A percentile compares a stretch with the other conserved stretches of the same genome.
Evolutionary conservation across 2,888 invertebrate genomes (phyloP).

Genomic region (Microctonus brassicae): DNA sequence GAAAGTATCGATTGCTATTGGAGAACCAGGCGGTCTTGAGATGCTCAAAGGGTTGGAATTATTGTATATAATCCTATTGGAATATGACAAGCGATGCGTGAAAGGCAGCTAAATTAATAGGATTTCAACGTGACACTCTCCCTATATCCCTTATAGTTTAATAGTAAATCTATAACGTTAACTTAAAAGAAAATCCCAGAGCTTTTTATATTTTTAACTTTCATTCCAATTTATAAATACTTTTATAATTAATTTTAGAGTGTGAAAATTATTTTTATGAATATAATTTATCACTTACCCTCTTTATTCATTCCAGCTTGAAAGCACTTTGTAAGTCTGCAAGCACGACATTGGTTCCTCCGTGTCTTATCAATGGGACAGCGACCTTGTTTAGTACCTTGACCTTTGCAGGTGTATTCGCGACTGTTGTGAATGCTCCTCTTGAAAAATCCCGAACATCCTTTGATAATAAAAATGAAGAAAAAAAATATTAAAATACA

Average conservation of each 20-base stretch:
- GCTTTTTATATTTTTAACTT: background rate
- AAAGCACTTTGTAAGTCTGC: conserved; percentile 94
- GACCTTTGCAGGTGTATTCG: conserved; percentile 96
- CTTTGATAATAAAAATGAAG: too few relatives aligned
- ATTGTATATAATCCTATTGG: conserved; percentile 46
- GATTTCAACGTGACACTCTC: conserved; percentile 44
- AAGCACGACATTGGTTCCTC: conserved; percentile 96
- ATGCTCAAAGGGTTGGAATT: conserved; percentile 49
- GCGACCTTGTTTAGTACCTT: conserved; percentile 91
- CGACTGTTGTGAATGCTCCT: conserved; percentile 96
- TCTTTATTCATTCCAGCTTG: conserved; percentile 98
- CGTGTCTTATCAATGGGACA: conserved; percentile 98
- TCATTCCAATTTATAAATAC: too few relatives aligned
- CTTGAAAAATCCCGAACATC: conserved; percentile 96
- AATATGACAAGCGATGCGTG: conserved; percentile 50
- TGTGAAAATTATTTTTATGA: conserved; percentile 24
- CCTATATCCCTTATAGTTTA: background rate
- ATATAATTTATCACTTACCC: conserved; percentile 78
- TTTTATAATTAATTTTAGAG: too few relatives aligned
- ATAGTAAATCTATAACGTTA: conserved; percentile 14
- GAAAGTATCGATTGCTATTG: conserved; percentile 36
- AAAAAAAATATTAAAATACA: background rate
- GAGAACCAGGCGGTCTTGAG: conserved; percentile 9
- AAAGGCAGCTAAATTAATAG: conserved; percentile 53
- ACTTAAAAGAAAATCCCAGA: background rate